Conservation (phyloP, 2,797 vertebrate species). For the Smutsia gigantea region DNA sequence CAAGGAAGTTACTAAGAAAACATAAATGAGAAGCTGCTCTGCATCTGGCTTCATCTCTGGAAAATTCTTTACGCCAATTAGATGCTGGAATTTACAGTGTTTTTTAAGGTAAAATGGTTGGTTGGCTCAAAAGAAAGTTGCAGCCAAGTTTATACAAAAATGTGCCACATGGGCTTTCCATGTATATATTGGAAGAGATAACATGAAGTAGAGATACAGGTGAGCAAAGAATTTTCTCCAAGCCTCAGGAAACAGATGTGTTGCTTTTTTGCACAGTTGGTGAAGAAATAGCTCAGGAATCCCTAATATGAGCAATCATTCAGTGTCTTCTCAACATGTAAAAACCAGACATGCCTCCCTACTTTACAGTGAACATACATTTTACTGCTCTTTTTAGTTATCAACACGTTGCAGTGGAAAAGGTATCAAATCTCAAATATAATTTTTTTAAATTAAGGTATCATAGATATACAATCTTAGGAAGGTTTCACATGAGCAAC, state of each 20-base stretch:
- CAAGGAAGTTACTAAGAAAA: neutral
- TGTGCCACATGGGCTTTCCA: neutral
- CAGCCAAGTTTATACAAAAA: constrained; percentile 48
- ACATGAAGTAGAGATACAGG: neutral
- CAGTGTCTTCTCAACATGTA: neutral
- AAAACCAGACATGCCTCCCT: neutral
- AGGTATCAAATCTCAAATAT: neutral
- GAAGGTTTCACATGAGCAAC: no score
- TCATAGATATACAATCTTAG: no score
- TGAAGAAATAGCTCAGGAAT: neutral
- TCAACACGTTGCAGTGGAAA: neutral
- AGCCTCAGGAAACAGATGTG: neutral
- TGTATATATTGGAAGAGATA: neutral
- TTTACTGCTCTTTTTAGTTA: neutral
- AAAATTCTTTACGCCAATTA: constrained; percentile 45
- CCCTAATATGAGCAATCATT: neutral
- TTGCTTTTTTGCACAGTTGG: neutral
- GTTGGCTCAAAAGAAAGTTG: neutral
- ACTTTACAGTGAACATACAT: neutral
- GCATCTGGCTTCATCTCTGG: constrained; percentile 27
- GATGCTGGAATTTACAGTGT: constrained; percentile 53
- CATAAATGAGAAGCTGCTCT: neutral
- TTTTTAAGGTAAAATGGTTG: constrained; percentile 54
- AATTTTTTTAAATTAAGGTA: neutral
- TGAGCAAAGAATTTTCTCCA: neutral